These are phyloP conservation scores for Vulpes lagopus DNA, from an alignment of 2,113 vertebrate species.

Conservation along the genomic window DNA sequence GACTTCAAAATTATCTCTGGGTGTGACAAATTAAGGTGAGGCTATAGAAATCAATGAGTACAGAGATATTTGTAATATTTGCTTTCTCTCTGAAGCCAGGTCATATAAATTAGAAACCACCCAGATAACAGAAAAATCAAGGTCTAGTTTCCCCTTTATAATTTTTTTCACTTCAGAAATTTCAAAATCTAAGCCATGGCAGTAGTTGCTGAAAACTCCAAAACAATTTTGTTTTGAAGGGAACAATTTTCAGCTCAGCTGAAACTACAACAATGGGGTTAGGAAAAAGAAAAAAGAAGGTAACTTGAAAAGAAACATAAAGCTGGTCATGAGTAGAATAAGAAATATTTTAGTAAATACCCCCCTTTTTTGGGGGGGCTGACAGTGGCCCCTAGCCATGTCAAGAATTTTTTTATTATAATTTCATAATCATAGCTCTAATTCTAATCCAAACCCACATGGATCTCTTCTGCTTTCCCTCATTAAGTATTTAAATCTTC, in stretches of 20 bases:
- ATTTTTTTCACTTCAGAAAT: not conserved
- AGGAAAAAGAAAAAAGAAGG: conserved; percentile 39
- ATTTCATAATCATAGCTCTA: not conserved
- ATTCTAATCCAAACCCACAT: not conserved
- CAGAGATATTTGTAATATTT: not conserved
- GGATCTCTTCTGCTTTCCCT: not conserved
- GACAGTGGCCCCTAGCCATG: not conserved
- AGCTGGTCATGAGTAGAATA: conserved; percentile 33
- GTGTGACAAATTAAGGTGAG: conserved; percentile 7
- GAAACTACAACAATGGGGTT: conserved; percentile 40
- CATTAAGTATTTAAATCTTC: not conserved
- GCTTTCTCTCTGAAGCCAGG: not conserved
- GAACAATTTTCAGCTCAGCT: conserved; percentile 66
- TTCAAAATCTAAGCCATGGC: conserved; percentile 55
- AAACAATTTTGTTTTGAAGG: conserved; percentile 70
- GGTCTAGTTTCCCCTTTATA: not conserved
- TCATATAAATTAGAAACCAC: conserved; percentile 64
- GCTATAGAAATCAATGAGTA: not conserved
- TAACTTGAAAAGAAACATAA: conserved; percentile 42
- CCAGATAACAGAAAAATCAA: conserved; percentile 35
- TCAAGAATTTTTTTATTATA: not conserved
- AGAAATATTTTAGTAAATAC: conserved; percentile 35
- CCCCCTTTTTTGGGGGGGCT: not conserved
- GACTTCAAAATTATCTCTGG: conserved; percentile 53
- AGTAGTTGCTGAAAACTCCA: conserved; percentile 56